Evolutionary conservation across 2,888 invertebrate genomes (phyloP), one percentile per base, ranked within the genome.

Genomic region (Drosophila colorata): DNA sequence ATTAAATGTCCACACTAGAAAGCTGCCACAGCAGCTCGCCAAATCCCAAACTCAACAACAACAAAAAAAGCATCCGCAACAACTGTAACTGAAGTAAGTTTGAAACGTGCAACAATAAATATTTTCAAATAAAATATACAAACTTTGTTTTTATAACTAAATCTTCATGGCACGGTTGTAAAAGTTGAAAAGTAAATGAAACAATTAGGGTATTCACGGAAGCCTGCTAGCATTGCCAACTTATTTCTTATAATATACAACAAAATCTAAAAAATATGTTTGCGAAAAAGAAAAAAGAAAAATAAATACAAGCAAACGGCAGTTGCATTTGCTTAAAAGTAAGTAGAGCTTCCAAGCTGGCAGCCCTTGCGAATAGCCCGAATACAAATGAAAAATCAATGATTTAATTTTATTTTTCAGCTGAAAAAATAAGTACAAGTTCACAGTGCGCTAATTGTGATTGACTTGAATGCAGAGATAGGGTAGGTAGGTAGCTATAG

Each of bases 81-180:
- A 83, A 69, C 66, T 78, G 82, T 81, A 69, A 61, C 74, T 80
- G 78, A 86, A 69, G 75, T 71, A 81, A 72, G 82, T 87, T 78
- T 60, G 79, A 87, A 82, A 82, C 88, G 82, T 70, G 85, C 87
- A 82, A 82, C 82, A 82, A 82, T 82, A 81, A 87, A 80, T 61
- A 87, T 85, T 82, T 81, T 78, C 79, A 78, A 84, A 85, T 67
- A 81, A 76, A 59, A 70, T 52, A 25, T 35, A 11, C 28, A 13
- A 11, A 38, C n/a, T 16, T 25, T 23, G 20, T 28, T 41, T 41
- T 52, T 23, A 28, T 11, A 41, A 23, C 5, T 16, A 13, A 31
- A 16, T 3, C 11, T 7, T 5, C 8, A 28, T 28, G 1, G 7
- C 6, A 28, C 8, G 25, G 5, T 1, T 8, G 25, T 28, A 28